Base-by-base conservation (phyloP, 2,113 vertebrate species). In the Platysteira castanea region DNA sequence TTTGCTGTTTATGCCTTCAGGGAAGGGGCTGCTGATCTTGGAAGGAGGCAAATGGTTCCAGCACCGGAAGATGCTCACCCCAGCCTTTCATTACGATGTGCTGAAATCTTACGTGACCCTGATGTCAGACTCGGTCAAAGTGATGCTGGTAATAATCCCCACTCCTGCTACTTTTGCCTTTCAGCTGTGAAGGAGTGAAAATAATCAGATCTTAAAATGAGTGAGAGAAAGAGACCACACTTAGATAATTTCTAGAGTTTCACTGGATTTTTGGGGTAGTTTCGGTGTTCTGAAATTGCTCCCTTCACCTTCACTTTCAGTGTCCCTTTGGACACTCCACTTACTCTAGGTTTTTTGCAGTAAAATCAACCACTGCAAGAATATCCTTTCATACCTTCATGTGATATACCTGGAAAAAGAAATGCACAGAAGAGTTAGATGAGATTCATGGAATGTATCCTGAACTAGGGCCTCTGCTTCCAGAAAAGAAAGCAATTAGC, bases 11-110 rank as follows among this genome's bases (percentile, higher is more conserved):
- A 13, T 54, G 22, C 80, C 39, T 30, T 46, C 93, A 99, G 99
- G 99, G 20, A 94, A 97, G 6, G 99, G 99, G 18, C 97, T 99
- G 56, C 82, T 99, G 75, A 39, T 98, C 76, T 95, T 98, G 65
- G 42, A 95, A 1, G 99, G 98, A 35, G 84, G 96, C 84, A 99
- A 98, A 90, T 99, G 99, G 99, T 99, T 98, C 82, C 97, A 98
- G 23, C 98, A 99, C 84, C 97, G 98, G 87, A 98, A 98, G 83
- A 96, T 99, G 46, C 84, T 99, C 91, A 99, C 99, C 2, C 98
- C 99, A 41, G 99, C 98, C 28, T 99, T 99, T 94, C 99, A 99
- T 81, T 99, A 98, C 2, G 98, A 99, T 19, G 96, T 99, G 65
- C 93, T 99, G 85, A 99, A 99, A 89, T 97, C 98, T 49, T 99